Conservation (phyloP, 2,113 vertebrate species). For the Melanerpes aurifrons region DNA sequence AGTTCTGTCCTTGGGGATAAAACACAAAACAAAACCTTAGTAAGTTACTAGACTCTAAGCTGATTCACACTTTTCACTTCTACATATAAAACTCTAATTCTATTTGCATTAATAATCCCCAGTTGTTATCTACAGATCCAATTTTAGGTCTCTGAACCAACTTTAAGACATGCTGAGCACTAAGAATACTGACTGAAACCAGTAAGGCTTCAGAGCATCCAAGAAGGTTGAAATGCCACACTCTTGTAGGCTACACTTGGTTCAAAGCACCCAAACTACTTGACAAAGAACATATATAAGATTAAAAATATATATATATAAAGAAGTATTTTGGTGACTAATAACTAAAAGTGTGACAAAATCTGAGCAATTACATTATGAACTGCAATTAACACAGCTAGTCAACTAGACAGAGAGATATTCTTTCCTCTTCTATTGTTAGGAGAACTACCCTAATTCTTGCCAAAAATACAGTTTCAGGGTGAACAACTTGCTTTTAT, state of each 20-base stretch:
- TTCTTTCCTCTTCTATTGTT: neutral
- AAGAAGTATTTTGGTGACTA: neutral
- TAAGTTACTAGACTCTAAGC: neutral
- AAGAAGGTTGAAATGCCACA: neutral
- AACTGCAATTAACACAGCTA: neutral
- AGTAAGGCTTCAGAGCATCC: neutral
- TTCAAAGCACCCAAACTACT: neutral
- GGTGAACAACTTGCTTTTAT: neutral
- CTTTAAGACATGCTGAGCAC: neutral
- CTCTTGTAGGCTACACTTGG: neutral
- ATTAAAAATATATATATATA: neutral
- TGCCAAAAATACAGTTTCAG: neutral
- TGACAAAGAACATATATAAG: neutral
- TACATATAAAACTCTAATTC: neutral
- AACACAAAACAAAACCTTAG: neutral
- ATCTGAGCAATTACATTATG: neutral
- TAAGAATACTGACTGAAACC: neutral
- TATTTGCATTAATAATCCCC: neutral
- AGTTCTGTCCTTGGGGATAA: constrained; percentile 71
- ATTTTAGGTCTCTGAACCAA: neutral
- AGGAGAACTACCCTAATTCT: neutral
- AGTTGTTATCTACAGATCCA: neutral
- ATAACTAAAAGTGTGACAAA: neutral
- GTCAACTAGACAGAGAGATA: neutral
- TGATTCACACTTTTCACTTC: neutral